phyloP scores from a whole-genome alignment of 2,797 vertebrate species.

The Ficedula albicollis region DNA sequence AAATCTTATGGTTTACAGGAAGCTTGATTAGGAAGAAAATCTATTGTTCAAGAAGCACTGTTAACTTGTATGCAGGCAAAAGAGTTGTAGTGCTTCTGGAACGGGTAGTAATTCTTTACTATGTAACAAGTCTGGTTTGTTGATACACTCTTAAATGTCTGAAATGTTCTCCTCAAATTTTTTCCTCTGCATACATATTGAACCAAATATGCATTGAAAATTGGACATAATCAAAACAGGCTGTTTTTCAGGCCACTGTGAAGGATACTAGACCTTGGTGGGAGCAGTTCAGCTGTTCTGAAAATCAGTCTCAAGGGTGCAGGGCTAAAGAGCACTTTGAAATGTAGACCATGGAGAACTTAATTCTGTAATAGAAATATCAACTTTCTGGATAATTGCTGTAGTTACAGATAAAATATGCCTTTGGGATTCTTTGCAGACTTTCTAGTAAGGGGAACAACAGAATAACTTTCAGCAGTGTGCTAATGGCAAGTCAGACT shows the following conservation, averaged over 20 bases:
- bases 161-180: neutral
- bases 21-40: neutral
- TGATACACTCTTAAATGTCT: neutral
- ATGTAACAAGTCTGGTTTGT: neutral
- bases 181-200: neutral
- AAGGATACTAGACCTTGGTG: neutral
- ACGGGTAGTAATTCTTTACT: neutral
- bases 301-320: neutral
- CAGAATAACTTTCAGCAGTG: neutral
- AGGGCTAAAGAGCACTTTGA: neutral
- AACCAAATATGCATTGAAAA: neutral
- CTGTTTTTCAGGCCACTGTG: neutral
- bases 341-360: neutral
- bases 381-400: neutral
- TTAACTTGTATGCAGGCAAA: neutral
- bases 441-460: neutral
- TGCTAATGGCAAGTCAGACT: neutral
- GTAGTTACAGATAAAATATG: neutral
- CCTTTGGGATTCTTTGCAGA: conserved; percentile 9
- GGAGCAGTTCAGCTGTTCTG: neutral
- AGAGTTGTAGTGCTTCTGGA: neutral
- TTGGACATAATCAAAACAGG: neutral
- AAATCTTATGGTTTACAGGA: neutral
- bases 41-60: neutral
- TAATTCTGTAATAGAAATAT: neutral